phyloP scores from a whole-genome alignment of 2,113 vertebrate genomes.

The Pyrgilauda ruficollis region DNA sequence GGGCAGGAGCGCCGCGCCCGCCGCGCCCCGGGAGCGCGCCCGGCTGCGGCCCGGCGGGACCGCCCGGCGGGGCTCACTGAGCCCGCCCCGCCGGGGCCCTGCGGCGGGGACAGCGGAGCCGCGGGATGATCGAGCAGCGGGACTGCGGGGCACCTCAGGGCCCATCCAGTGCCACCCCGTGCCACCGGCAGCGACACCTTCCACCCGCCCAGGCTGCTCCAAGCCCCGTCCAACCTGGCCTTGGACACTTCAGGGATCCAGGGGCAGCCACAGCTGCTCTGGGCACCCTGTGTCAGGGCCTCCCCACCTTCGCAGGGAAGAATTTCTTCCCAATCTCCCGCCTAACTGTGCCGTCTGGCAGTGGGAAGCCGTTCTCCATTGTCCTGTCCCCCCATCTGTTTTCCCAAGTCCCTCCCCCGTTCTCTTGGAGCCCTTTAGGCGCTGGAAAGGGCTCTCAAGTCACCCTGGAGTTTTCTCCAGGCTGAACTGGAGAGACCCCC shows the following conservation, averaged over 20 bases:
- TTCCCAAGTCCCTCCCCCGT: neutral
- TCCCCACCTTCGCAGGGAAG: neutral
- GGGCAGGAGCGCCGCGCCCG: constrained; percentile 78
- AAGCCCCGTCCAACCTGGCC: neutral
- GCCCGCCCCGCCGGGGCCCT: neutral
- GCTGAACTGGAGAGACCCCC: neutral
- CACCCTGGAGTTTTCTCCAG: neutral
- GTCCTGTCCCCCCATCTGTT: neutral
- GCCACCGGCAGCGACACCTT: neutral
- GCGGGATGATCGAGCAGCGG: rapidly evolving
- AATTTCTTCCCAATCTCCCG: rapidly evolving
- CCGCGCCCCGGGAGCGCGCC: neutral
- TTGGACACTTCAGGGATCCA: neutral
- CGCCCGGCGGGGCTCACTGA: neutral
- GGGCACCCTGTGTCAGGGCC: too few species aligned
- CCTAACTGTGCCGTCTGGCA: neutral
- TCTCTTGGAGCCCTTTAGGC: neutral
- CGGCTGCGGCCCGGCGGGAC: neutral
- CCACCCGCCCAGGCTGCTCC: rapidly evolving
- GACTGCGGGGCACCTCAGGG: rapidly evolving
- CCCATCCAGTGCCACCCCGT: rapidly evolving
- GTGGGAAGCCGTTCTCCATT: neutral
- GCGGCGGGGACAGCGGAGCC: neutral
- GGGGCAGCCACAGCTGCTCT: neutral
- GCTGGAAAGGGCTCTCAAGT: neutral